Base-by-base conservation (phyloP, 2,797 vertebrate genomes). In the Oryzias dopingdopingensis region DNA sequence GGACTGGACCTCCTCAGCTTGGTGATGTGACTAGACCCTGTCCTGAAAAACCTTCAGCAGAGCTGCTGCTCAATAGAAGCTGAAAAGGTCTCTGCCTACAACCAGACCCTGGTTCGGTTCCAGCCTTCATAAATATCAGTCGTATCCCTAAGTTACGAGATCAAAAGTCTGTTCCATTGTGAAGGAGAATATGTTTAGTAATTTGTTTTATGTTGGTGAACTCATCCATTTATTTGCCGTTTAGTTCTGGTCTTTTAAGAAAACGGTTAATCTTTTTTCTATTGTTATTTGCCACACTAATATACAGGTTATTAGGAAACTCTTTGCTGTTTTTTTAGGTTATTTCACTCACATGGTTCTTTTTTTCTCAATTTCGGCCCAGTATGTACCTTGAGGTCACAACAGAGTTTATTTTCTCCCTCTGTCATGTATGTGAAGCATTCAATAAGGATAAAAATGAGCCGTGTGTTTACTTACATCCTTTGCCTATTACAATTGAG, bases 1-100 rank as follows among this genome's bases (percentile, higher is more conserved):
- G 94, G 85, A 92, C 93, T 6, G 90, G 91, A 82, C 92, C 94
- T 12, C 79, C 86, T 70, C 90, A 88, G 71, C 84, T 86, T 74
- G 92, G 91, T 67, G 88, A 94, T 71, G 70, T 90, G 58, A 74
- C 91, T 64, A 90, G 91, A 80, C 88, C 90, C 67, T 85, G 92
- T 86, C 86, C 92, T 52, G 93, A 94, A 83, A 89, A 90, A 61
- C 80, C 92, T 17, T 93, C 92, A 75, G 89, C 92, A 67, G 95
- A 95, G 89, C 93, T 95, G 93, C 90, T 97, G 86, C 89, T 92
- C 37, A 92, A 92, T 14, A 93, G 95, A 85, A 96, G 92, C 90
- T 96, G 32, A 93, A 94, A 84, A 83, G 71, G 54, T 62, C 55
- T 29, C 26, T 49, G 15, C 42, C 48, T 16, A 23, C 42, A 65